A percentile compares a stretch with the other conserved stretches of the same genome.
These are phyloP conservation scores for Labeo rohita DNA, from an alignment of 2,113 vertebrate genomes.

Conservation along the genomic window DNA sequence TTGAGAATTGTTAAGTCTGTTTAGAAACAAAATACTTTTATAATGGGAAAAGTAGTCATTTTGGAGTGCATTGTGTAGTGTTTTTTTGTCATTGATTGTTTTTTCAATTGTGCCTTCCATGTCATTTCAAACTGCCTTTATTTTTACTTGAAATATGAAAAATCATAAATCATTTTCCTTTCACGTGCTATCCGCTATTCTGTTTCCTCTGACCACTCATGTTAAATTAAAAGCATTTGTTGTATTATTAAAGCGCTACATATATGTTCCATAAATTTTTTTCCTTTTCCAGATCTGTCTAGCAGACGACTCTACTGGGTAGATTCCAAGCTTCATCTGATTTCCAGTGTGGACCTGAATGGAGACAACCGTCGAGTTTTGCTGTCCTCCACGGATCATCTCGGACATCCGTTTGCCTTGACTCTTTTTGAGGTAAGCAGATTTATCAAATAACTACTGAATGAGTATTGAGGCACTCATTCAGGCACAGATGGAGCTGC, in stretches of 20 bases:
- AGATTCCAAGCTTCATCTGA: conserved; percentile 94
- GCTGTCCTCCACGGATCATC: conserved; percentile 85
- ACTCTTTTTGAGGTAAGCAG: conserved; percentile 92
- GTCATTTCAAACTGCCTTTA: background rate
- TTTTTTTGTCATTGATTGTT: conserved; percentile 24
- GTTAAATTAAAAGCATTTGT: conserved; percentile 14
- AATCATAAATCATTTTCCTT: background rate
- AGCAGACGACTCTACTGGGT: conserved; percentile 97
- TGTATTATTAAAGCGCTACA: background rate
- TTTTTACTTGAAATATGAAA: conserved; percentile 18
- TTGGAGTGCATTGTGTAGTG: background rate
- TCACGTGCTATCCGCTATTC: background rate
- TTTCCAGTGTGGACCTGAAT: conserved; percentile 93
- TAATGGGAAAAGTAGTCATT: conserved; percentile 29
- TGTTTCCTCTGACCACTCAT: background rate
- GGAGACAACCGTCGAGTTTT: conserved; percentile 92
- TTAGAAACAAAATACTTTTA: conserved; percentile 73
- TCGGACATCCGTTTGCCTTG: conserved; percentile 93
- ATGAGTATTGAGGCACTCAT: background rate
- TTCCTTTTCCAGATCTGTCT: conserved; percentile 83
- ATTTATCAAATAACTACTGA: background rate
- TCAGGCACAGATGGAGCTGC: background rate
- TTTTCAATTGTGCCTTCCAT: background rate
- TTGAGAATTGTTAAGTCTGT: conserved; percentile 65
- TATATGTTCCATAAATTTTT: conserved; percentile 41